These are phyloP conservation scores for Ctenochaetus hawaiiensis DNA, from an alignment of 2,797 vertebrate genomes.

Conservation along the genomic window DNA sequence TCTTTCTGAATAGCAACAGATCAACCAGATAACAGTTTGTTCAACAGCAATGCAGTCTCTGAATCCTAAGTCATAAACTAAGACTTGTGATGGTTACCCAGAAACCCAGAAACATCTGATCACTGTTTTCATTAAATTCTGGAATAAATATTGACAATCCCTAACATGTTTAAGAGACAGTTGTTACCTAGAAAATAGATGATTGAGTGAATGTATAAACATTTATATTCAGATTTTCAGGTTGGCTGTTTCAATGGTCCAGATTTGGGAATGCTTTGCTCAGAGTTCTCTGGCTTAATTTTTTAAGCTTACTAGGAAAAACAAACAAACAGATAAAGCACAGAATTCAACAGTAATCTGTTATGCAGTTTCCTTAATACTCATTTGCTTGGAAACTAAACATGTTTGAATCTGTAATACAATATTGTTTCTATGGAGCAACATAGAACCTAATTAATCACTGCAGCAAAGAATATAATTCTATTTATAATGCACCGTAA, in stretches of 20 bases:
- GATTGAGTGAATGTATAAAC: not conserved
- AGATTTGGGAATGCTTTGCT: conserved; percentile 11
- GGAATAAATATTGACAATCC: conserved; percentile 14
- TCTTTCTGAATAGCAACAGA: not conserved
- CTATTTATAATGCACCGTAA: conserved; percentile 65
- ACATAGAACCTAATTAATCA: conserved; percentile 71
- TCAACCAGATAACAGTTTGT: not conserved
- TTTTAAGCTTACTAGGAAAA: conserved; percentile 19
- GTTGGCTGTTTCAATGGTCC: not conserved
- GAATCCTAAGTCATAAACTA: too few species aligned
- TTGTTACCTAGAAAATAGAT: not conserved
- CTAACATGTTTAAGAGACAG: not conserved
- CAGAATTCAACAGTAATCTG: conserved; percentile 24
- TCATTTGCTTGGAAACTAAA: conserved; percentile 48
- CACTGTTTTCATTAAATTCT: conserved; percentile 1
- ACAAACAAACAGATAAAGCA: conserved; percentile 16
- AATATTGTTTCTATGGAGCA: conserved; percentile 51
- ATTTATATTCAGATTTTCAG: not conserved
- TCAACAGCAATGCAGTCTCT: too few species aligned
- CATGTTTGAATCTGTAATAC: conserved; percentile 54
- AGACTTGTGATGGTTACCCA: too few species aligned
- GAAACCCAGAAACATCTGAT: not conserved
- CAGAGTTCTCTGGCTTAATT: conserved; percentile 31
- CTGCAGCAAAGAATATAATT: conserved; percentile 40
- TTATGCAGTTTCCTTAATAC: conserved; percentile 48